Evolutionary conservation across 2,888 invertebrate species (phyloP), one percentile per base, ranked within the genome.

Genomic region (Philereme vetulata): DNA sequence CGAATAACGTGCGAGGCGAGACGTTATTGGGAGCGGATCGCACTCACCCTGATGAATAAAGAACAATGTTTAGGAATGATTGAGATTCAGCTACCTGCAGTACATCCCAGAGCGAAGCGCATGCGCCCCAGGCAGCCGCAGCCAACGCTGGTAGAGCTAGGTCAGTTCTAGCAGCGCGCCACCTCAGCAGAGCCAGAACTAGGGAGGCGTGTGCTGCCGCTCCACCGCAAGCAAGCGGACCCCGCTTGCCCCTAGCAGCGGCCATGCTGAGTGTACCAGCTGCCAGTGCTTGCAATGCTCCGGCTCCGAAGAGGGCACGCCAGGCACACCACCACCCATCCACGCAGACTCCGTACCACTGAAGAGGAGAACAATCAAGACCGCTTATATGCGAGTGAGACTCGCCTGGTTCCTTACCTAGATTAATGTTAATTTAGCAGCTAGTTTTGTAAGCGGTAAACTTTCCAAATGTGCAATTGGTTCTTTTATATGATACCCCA

Each of bases 101-200:
- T 58, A 96, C 96, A 77, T 97, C 96, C 97, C 97, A 97, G 68
- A 97, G 95, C 21, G 96, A 96, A 56, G 96, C 96, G 83, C 97
- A 97, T 3, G 97, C 96, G 10, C 96, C 97, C 97, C 97, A 97
- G 0, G 96, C 96, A 0, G 97, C 96, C 3, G 96, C 96, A 52
- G 97, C 96, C 32, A 97, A 96, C 68, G 96, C 96, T 62, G 97
- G 96, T 53, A 97, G 90, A 0, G 96, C 97, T 10, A 96, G 94
- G 74, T 97, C 97, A 55, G 96, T 96, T 61, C 94, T 94, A 0
- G 96, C 95, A 0, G 97, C 97, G 65, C 96, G 94, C 97, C 97
- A 97, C 33, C 96, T 90, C 64, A 96, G 93, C 69, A 96, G 85
- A 0, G 96, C 96, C 74, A 97, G 91, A 67, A 97, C 86, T 5